phyloP scores from a whole-genome alignment of 2,797 vertebrate genomes.

The Pangasius mekongensis region DNA sequence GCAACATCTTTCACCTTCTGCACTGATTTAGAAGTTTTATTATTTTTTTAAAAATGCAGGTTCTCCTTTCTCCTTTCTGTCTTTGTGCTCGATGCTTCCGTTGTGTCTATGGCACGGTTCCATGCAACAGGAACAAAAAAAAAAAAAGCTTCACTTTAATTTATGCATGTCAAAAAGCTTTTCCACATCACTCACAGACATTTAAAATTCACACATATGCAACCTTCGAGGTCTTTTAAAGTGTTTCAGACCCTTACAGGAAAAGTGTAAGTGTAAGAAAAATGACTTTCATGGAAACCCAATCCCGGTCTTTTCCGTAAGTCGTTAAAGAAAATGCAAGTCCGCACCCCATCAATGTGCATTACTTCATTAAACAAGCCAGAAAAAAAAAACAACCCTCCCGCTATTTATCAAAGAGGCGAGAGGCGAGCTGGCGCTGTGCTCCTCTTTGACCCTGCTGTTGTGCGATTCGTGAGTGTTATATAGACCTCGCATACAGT shows the following conservation, averaged over 20 bases:
- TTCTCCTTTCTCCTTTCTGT: neutral
- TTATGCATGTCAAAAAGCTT: neutral
- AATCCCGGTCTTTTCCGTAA: conserved; percentile 26
- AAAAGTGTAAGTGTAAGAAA: conserved; percentile 7
- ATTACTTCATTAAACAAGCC: conserved; percentile 34
- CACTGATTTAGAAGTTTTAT: neutral
- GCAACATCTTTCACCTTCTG: neutral
- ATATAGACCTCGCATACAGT: conserved; percentile 51
- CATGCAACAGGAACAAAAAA: no score
- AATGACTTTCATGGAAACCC: neutral
- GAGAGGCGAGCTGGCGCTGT: neutral
- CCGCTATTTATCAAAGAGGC: conserved; percentile 2
- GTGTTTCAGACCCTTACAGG: neutral
- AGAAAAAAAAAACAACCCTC: neutral
- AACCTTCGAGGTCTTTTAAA: neutral
- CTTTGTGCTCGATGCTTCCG: neutral
- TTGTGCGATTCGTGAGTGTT: conserved; percentile 15
- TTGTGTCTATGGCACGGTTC: neutral
- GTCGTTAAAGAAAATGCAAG: conserved; percentile 29
- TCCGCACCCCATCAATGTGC: conserved; percentile 42
- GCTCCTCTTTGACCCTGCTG: neutral
- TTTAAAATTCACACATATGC: neutral
- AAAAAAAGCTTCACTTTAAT: neutral
- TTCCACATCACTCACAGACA: neutral
- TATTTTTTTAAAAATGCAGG: neutral